Conservation (phyloP, 1,140 invertebrate genomes). For the Gonatopus flavifemur region DNA sequence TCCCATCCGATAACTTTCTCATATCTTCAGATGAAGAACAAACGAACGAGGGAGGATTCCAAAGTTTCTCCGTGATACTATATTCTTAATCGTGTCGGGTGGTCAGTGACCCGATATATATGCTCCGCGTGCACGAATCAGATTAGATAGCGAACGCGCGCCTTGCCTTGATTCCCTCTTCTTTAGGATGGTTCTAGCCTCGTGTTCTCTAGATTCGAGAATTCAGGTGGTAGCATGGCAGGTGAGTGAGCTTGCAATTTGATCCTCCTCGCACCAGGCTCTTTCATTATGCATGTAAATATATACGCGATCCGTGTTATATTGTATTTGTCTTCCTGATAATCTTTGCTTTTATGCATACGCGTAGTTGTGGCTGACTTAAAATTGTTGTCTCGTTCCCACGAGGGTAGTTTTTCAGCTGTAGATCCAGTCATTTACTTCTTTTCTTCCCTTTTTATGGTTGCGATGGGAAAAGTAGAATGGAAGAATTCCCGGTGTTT, state of each 20-base stretch:
- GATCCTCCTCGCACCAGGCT: background rate
- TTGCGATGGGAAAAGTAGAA: too few relatives aligned
- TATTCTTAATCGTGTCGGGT: conserved; percentile 19
- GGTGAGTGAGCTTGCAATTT: conserved; percentile 10
- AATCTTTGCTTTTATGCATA: background rate
- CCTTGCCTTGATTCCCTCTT: background rate
- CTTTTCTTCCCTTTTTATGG: too few relatives aligned
- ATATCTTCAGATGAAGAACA: too few relatives aligned
- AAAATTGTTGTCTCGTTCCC: too few relatives aligned
- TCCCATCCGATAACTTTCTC: too few relatives aligned
- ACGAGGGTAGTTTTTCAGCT: too few relatives aligned
- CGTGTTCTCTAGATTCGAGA: conserved; percentile 22
- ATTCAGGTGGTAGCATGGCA: conserved; percentile 18
- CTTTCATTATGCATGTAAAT: too few relatives aligned
- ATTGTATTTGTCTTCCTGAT: too few relatives aligned
- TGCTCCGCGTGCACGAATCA: conserved; percentile 33
- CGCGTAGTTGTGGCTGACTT: background rate
- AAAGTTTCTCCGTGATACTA: conserved; percentile 12
- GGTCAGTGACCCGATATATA: conserved; percentile 21
- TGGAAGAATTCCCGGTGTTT: too few relatives aligned
- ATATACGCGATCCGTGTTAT: too few relatives aligned
- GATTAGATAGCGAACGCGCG: conserved; percentile 35
- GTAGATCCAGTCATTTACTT: too few relatives aligned
- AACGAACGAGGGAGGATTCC: background rate
- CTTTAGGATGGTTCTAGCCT: conserved; percentile 17